phyloP scores from a whole-genome alignment of 2,797 vertebrate species.

The Kryptopterus vitreolus region DNA sequence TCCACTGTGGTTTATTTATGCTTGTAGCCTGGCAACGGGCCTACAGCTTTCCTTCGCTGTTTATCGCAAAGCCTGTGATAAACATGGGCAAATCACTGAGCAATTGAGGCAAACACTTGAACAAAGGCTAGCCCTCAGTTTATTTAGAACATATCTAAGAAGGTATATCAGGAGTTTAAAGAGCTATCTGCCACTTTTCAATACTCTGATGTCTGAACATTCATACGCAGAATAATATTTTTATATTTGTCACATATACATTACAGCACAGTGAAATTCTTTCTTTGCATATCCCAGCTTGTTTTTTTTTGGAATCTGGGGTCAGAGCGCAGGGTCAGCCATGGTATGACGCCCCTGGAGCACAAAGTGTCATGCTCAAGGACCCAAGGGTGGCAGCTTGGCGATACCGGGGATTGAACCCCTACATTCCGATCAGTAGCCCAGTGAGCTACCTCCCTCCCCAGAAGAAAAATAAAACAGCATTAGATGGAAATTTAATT shows the following conservation, averaged over 20 bases:
- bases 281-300: too few species aligned
- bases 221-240: not conserved
- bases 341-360: too few species aligned
- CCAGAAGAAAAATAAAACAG: too few species aligned
- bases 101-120: constrained; percentile 37
- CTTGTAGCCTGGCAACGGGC: constrained; percentile 47
- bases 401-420: too few species aligned
- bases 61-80: constrained; percentile 22
- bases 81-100: constrained; percentile 41
- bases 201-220: constrained; percentile 20
- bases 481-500: not conserved
- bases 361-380: too few species aligned
- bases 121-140: constrained; percentile 30
- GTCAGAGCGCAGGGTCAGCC: too few species aligned
- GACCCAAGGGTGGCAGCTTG: too few species aligned
- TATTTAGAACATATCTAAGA: constrained; percentile 38
- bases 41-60: not conserved
- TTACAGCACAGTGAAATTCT: too few species aligned
- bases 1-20: constrained; percentile 46
- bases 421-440: too few species aligned
- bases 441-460: too few species aligned
- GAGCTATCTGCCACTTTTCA: constrained; percentile 14
- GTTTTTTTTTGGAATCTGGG: too few species aligned
- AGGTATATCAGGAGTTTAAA: constrained; percentile 30
- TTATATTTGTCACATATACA: too few species aligned